These are phyloP conservation scores for Deilephila elpenor DNA, from an alignment of 2,888 invertebrate species.

Conservation along the genomic window DNA sequence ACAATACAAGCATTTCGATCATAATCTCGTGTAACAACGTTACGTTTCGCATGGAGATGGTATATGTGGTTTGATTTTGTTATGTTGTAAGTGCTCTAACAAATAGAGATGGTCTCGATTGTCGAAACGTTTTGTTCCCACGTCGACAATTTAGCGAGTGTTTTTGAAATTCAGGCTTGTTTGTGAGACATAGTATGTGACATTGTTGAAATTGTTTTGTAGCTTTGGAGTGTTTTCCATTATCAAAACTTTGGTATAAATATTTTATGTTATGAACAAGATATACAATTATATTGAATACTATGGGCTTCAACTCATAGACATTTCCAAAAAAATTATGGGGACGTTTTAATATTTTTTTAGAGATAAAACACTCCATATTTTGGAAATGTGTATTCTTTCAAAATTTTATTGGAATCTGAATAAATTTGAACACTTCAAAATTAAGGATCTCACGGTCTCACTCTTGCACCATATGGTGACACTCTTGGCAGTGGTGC, in stretches of 20 bases:
- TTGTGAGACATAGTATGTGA: background rate
- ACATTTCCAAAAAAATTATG: no score
- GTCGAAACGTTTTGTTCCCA: conserved; percentile 15
- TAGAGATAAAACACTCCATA: no score
- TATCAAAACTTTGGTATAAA: background rate
- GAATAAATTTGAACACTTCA: no score
- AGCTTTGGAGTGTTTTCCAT: background rate
- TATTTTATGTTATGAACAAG: background rate
- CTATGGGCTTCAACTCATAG: no score
- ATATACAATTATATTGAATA: no score
- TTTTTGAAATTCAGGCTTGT: conserved; percentile 1
- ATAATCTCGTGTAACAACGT: background rate
- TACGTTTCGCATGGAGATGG: background rate
- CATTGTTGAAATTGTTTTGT: background rate
- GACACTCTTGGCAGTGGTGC: no score
- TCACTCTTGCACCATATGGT: no score
- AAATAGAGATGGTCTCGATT: background rate
- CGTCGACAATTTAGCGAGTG: background rate
- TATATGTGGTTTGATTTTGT: conserved; percentile 15
- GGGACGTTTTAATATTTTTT: no score
- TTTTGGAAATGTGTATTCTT: no score
- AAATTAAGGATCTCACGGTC: no score
- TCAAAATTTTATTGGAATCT: no score
- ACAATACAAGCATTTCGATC: background rate
- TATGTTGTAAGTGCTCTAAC: conserved; percentile 11